These are phyloP conservation scores for Dasyprocta punctata DNA, from an alignment of 2,113 vertebrate genomes.

Conservation along the genomic window DNA sequence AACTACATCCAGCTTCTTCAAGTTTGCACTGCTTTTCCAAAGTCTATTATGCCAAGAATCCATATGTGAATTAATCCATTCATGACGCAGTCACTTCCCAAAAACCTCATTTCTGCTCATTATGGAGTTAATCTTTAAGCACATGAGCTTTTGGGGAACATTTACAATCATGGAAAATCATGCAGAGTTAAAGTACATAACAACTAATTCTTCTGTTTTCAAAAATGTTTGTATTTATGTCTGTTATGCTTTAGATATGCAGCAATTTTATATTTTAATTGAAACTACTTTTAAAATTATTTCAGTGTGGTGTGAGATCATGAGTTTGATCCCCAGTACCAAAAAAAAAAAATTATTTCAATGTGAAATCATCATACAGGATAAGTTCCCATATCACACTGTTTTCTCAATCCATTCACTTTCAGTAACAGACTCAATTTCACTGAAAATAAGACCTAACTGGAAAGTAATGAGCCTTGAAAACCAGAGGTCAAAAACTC, in stretches of 20 bases:
- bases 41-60: neutral
- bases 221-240: constrained; percentile 1
- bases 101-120: neutral
- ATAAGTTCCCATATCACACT: neutral
- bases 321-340: no score
- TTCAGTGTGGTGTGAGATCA: no score
- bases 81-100: neutral
- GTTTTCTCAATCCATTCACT: neutral
- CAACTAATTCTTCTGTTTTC: neutral
- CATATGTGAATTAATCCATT: neutral
- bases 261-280: neutral
- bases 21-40: neutral
- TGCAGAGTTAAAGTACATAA: neutral
- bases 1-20: neutral
- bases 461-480: neutral
- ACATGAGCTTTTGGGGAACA: neutral
- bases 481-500: neutral
- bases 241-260: neutral
- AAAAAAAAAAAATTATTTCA: constrained; percentile 18
- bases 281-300: neutral
- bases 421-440: neutral
- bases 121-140: neutral
- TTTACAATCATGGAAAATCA: neutral
- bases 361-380: neutral
- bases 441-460: neutral